Percentiles rank a stretch among this genome's conserved stretches.
phyloP scores from a whole-genome alignment of 2,113 vertebrate genomes.

The Octodon degus region DNA sequence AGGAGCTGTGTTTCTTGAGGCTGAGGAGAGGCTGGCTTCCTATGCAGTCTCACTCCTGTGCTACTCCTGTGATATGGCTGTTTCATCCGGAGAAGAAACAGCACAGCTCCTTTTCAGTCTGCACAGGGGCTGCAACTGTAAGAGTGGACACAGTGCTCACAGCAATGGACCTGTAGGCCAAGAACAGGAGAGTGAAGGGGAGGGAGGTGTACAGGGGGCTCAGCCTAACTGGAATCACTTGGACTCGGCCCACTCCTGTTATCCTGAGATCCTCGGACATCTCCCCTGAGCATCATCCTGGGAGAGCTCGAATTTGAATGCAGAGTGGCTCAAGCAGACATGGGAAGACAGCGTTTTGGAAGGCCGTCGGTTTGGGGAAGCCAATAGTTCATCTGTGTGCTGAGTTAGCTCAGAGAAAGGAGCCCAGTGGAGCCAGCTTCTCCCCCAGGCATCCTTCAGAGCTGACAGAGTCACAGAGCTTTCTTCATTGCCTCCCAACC shows the following conservation, averaged over 20 bases:
- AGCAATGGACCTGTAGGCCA: background rate
- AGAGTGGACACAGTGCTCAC: background rate
- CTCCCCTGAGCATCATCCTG: background rate
- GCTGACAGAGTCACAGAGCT: conserved; percentile 53
- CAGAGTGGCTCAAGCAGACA: background rate
- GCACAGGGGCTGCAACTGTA: background rate
- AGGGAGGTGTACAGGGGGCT: background rate
- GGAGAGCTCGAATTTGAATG: background rate
- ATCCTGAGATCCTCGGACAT: background rate
- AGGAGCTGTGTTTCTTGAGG: background rate
- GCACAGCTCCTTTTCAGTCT: background rate
- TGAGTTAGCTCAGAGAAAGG: background rate
- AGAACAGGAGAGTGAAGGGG: background rate
- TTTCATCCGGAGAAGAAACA: background rate
- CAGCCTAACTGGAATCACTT: background rate
- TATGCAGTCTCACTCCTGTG: background rate
- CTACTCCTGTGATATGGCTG: background rate
- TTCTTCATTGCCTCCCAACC: background rate
- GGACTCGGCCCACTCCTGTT: background rate
- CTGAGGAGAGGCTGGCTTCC: background rate
- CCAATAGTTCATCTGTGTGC: background rate
- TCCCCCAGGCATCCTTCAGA: background rate
- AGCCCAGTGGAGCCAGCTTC: background rate
- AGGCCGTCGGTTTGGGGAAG: background rate
- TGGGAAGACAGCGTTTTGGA: conserved; percentile 51